Percentiles rank a stretch among this genome's conserved stretches.
Conservation (phyloP, 2,113 vertebrate genomes). For the Anarhynchus alexandrinus region DNA sequence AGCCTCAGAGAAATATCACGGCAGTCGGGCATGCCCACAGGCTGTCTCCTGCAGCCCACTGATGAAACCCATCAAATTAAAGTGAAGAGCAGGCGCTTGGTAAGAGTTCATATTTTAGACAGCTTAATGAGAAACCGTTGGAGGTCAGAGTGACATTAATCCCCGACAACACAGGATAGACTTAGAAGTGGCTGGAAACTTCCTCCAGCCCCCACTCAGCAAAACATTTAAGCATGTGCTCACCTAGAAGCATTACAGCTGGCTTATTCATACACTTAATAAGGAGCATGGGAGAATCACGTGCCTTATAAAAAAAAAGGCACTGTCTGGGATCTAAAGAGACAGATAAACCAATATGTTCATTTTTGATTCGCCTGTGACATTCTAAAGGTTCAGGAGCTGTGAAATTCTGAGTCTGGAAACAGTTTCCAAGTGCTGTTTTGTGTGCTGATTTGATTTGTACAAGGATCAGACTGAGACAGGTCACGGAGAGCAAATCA, state of each 20-base stretch:
- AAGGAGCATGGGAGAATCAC: neutral
- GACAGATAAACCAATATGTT: constrained; percentile 29
- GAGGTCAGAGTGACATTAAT: constrained; percentile 35
- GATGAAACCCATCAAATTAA: constrained; percentile 3
- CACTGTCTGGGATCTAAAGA: constrained; percentile 28
- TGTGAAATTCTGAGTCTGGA: constrained; percentile 50
- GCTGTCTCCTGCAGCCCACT: neutral
- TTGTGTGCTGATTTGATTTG: constrained; percentile 69
- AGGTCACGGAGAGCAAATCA: constrained; percentile 68
- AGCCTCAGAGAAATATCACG: neutral
- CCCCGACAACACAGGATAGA: neutral
- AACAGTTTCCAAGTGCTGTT: constrained; percentile 41
- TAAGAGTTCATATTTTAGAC: neutral
- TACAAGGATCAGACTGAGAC: constrained; percentile 65
- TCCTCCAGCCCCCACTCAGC: neutral
- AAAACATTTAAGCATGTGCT: neutral
- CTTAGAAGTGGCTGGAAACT: constrained; percentile 18
- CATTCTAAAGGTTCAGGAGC: constrained; percentile 49
- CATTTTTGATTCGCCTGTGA: constrained; percentile 38
- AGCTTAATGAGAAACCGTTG: constrained; percentile 38
- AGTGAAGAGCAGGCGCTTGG: neutral
- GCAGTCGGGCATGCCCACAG: neutral
- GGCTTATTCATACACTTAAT: neutral
- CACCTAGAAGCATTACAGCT: neutral
- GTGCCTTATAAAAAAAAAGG: neutral